A percentile compares a stretch with the other conserved stretches of the same genome.
phyloP scores from a whole-genome alignment of 1,140 invertebrate genomes.

The Hypsibius dujardini region DNA sequence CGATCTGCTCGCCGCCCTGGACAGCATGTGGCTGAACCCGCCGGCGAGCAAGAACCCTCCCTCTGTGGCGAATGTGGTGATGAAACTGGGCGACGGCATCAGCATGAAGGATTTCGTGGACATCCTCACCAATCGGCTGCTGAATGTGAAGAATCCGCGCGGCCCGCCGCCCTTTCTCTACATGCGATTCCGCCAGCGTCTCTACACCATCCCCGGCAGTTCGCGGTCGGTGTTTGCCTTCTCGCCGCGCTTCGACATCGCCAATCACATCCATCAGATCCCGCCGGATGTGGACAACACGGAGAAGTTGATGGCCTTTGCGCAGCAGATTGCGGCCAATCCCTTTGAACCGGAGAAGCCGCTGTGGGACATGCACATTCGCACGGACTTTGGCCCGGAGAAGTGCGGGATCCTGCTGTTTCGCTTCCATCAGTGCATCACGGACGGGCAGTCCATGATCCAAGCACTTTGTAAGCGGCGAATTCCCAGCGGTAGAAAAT shows the following conservation, averaged over 20 bases:
- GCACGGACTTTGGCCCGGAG: slow-evolving; percentile 30
- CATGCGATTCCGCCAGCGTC: slow-evolving; percentile 12
- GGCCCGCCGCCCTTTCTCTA: background rate
- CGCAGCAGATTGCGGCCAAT: background rate
- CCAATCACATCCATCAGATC: slow-evolving; percentile 14
- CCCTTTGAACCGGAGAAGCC: slow-evolving; percentile 9
- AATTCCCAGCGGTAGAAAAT: too few relatives aligned
- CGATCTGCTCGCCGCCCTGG: slow-evolving; percentile 7
- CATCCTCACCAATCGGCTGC: slow-evolving; percentile 7
- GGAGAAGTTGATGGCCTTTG: background rate
- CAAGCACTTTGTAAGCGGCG: slow-evolving; percentile 20
- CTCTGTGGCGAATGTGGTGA: background rate
- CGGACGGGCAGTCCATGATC: slow-evolving; percentile 40
- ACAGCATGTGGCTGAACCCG: background rate
- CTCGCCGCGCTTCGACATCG: slow-evolving; percentile 17
- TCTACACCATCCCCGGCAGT: background rate
- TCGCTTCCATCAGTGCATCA: slow-evolving; percentile 40
- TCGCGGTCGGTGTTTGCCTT: slow-evolving; percentile 3
- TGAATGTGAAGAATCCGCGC: slow-evolving; percentile 11
- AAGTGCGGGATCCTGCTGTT: slow-evolving; percentile 38
- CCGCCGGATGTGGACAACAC: slow-evolving; percentile 3
- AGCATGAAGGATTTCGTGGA: slow-evolving; percentile 14
- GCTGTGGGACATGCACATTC: slow-evolving; percentile 12
- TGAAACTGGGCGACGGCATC: slow-evolving; percentile 15
- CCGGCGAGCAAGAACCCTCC: slow-evolving; percentile 1